These are phyloP conservation scores for Hipparchia sbordonii DNA, from an alignment of 2,888 invertebrate genomes.

Conservation along the genomic window DNA sequence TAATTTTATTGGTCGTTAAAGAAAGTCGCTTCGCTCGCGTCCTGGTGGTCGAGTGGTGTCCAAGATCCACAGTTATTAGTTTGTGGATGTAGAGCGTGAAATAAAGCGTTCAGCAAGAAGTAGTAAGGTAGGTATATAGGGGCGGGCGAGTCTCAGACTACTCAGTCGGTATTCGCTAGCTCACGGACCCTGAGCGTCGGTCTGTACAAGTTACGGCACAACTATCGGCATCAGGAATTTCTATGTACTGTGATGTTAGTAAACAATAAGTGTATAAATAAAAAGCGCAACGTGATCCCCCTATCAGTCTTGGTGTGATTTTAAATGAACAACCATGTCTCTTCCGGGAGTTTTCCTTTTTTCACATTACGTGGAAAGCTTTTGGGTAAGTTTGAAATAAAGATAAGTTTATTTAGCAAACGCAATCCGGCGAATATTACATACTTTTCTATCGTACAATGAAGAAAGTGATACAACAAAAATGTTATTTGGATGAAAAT, in stretches of 20 bases:
- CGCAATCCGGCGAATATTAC: neutral
- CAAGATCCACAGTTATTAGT: conserved; percentile 71
- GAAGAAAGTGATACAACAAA: neutral
- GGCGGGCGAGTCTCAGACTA: conserved; percentile 59
- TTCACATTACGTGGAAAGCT: conserved; percentile 75
- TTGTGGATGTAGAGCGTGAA: conserved; percentile 79
- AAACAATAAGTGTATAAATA: conserved; percentile 78
- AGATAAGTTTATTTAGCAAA: conserved; percentile 10
- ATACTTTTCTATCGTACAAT: neutral
- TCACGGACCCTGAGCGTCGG: conserved; percentile 54
- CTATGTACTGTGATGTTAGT: conserved; percentile 71
- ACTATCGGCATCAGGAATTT: conserved; percentile 54
- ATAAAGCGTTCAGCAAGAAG: conserved; percentile 73
- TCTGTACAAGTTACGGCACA: conserved; percentile 38
- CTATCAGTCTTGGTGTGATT: conserved; percentile 67
- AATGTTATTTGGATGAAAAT: neutral
- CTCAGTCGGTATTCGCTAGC: conserved; percentile 61
- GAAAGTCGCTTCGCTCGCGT: conserved; percentile 54
- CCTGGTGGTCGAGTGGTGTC: conserved; percentile 46
- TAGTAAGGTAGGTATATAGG: conserved; percentile 72
- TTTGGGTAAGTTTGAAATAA: conserved; percentile 69
- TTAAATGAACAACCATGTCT: conserved; percentile 66
- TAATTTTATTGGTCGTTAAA: conserved; percentile 59
- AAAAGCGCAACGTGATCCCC: conserved; percentile 61
- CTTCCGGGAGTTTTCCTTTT: conserved; percentile 75